A percentile compares a stretch with the other conserved stretches of the same genome.
Conservation (phyloP, 64 coral and sea anemone species). For the Hydrozoanthus tunicans region DNA sequence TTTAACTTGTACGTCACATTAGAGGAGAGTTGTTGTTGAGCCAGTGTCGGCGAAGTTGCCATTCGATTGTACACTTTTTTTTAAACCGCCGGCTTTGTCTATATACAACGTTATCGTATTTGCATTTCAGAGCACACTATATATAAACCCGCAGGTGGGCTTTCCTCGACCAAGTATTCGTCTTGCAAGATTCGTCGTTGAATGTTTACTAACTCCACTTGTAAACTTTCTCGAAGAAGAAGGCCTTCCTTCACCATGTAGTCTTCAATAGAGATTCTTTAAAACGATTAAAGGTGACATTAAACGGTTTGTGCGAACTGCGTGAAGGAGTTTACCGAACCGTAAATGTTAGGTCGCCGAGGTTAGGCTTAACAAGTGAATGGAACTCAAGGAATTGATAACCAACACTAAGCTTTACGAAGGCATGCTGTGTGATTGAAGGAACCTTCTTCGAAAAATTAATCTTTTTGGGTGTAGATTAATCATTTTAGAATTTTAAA, state of each 20-base stretch:
- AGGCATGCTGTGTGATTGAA: neutral
- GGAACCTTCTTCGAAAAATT: too few relatives aligned
- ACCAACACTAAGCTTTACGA: neutral
- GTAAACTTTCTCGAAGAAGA: neutral
- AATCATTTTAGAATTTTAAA: neutral
- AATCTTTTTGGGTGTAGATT: too few relatives aligned
- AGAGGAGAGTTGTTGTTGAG: neutral
- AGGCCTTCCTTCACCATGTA: neutral
- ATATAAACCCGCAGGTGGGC: neutral
- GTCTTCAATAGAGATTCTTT: neutral
- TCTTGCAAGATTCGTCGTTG: too few relatives aligned
- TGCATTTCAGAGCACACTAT: conserved; percentile 48
- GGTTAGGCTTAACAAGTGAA: neutral
- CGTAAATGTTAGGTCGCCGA: conserved; percentile 1
- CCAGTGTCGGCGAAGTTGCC: neutral
- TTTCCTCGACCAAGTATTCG: neutral
- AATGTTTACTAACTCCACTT: neutral
- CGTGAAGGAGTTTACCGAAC: conserved; percentile 16
- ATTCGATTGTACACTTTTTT: conserved; percentile 4
- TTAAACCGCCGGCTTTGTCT: conserved; percentile 1
- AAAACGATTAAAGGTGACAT: neutral
- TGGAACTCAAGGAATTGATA: conserved; percentile 21
- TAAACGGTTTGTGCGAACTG: neutral
- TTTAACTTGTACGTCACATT: conserved; percentile 17
- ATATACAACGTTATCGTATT: conserved; percentile 33